A percentile compares a stretch with the other conserved stretches of the same genome.
These are phyloP conservation scores for Thereva nobilitata DNA, from an alignment of 2,888 invertebrate species.

Conservation along the genomic window DNA sequence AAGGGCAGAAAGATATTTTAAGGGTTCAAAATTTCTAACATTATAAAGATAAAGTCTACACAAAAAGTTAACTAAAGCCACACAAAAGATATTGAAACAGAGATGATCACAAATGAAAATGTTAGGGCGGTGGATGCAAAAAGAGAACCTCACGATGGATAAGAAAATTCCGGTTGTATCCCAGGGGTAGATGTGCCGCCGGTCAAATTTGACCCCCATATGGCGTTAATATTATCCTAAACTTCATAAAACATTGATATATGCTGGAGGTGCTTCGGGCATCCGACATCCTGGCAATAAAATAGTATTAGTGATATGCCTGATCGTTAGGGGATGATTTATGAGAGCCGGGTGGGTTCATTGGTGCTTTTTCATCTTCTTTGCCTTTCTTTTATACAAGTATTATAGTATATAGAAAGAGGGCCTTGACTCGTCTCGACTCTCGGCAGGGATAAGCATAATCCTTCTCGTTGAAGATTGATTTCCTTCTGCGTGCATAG, in stretches of 20 bases:
- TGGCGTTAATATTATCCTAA: conserved; percentile 11
- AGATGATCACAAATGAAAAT: neutral
- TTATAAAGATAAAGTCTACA: conserved; percentile 25
- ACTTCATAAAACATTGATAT: conserved; percentile 32
- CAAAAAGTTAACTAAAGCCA: neutral
- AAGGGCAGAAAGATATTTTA: conserved; percentile 12
- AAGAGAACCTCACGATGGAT: conserved; percentile 4
- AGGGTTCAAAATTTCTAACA: conserved; percentile 23
- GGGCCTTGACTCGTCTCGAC: neutral
- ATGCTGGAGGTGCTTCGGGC: conserved; percentile 17
- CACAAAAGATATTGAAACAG: neutral
- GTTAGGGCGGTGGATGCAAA: neutral
- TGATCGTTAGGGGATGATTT: conserved; percentile 28
- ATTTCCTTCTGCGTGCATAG: neutral
- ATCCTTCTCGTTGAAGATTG: no score
- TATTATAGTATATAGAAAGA: neutral
- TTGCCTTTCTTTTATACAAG: neutral
- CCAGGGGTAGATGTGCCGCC: neutral
- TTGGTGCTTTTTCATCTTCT: conserved; percentile 18
- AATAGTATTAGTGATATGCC: conserved; percentile 31
- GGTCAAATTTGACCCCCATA: conserved; percentile 30
- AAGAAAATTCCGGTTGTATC: neutral
- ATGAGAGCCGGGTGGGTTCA: conserved; percentile 13
- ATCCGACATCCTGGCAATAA: conserved; percentile 30
- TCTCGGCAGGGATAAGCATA: neutral